A percentile compares a stretch with the other conserved stretches of the same genome.
phyloP scores from a whole-genome alignment of 2,113 vertebrate species.

The Tylochromis polylepis region DNA sequence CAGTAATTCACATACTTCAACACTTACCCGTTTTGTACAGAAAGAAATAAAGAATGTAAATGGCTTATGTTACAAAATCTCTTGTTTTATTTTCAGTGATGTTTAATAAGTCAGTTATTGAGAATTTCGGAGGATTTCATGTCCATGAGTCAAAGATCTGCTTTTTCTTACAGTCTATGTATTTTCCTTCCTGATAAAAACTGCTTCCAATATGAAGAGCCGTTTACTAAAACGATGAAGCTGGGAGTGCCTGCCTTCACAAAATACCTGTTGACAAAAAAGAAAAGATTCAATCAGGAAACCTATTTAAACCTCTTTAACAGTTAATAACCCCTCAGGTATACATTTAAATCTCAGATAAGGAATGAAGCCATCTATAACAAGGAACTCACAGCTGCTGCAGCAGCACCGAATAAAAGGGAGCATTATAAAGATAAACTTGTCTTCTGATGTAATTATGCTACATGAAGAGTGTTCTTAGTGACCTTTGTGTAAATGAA shows the following conservation, averaged over 20 bases:
- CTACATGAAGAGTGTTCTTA: neutral
- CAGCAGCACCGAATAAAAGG: accelerated
- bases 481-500: accelerated
- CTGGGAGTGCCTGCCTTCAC: constrained; percentile 84
- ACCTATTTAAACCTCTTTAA: too few relatives aligned
- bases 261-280: constrained; percentile 75
- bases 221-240: constrained; percentile 79
- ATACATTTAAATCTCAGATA: neutral
- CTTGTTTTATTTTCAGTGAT: neutral
- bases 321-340: neutral
- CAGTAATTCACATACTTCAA: neutral
- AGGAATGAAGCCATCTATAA: neutral
- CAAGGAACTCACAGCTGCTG: neutral
- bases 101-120: neutral
- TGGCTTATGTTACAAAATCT: neutral
- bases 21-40: neutral
- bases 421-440: neutral
- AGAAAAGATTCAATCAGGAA: neutral
- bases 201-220: constrained; percentile 76
- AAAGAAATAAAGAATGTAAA: neutral
- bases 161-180: constrained; percentile 39
- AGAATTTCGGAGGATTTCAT: neutral
- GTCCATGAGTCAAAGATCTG: neutral
- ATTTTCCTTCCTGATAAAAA: constrained; percentile 80
- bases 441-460: too few relatives aligned